Evolutionary conservation across 2,113 vertebrate genomes (phyloP).

Genomic region (Eolophus roseicapilla): DNA sequence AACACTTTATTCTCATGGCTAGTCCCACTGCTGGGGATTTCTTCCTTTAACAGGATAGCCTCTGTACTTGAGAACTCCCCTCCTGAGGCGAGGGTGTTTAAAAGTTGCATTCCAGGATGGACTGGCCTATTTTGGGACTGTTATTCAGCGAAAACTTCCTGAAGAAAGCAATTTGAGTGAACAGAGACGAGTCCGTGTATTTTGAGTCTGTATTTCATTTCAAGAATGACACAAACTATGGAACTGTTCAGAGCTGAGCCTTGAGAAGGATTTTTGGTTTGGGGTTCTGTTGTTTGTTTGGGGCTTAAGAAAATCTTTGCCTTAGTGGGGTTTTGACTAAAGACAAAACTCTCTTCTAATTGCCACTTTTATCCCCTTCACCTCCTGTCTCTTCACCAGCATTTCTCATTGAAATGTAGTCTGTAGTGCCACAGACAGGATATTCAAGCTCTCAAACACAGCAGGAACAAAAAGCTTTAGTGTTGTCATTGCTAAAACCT

Average conservation of each 20-base stretch:
- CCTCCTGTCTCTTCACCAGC: background rate
- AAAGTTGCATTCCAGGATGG: slow-evolving; percentile 60
- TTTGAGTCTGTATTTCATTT: background rate
- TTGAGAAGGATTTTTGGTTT: background rate
- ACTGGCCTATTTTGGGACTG: slow-evolving; percentile 59
- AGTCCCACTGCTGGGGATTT: background rate
- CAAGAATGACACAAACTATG: background rate
- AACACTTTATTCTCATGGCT: background rate
- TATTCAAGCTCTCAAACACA: background rate
- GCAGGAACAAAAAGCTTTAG: background rate
- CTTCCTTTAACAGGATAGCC: slow-evolving; percentile 5
- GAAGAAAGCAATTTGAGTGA: background rate
- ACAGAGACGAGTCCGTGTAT: background rate
- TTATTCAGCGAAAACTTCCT: slow-evolving; percentile 49
- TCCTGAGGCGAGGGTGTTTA: slow-evolving; percentile 33
- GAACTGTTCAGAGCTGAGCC: background rate
- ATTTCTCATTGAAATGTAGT: background rate
- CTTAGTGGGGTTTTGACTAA: background rate
- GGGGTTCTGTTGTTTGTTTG: background rate
- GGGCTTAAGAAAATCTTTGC: background rate
- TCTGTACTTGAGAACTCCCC: slow-evolving; percentile 8
- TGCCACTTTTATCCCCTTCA: background rate
- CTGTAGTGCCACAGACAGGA: background rate
- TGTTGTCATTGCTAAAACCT: background rate
- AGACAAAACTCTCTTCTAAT: background rate